A percentile compares a stretch with the other conserved stretches of the same genome.
phyloP scores from a whole-genome alignment of 2,113 vertebrate genomes.

The Turdus rufiventris region DNA sequence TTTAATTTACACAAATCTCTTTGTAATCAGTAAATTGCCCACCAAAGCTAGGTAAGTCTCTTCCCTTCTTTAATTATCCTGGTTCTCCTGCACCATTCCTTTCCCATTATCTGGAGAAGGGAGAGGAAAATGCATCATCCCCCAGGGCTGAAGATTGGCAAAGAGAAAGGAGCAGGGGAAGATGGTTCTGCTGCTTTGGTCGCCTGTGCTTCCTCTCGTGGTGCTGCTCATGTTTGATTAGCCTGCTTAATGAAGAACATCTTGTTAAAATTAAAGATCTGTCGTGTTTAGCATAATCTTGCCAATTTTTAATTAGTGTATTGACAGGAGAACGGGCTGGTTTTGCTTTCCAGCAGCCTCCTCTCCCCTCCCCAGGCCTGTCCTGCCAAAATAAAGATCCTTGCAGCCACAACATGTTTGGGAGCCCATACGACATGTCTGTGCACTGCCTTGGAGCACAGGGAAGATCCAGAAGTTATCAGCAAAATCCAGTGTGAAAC shows the following conservation, averaged over 20 bases:
- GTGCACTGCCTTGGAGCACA: not conserved
- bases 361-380: not conserved
- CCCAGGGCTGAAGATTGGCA: not conserved
- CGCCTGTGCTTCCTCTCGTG: not conserved
- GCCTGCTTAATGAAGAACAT: constrained; percentile 13
- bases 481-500: not conserved
- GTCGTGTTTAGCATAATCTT: not conserved
- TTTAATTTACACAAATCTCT: not conserved
- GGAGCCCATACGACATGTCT: constrained; percentile 18
- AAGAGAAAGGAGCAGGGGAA: not conserved
- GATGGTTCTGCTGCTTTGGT: not conserved
- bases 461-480: not conserved
- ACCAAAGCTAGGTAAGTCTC: not conserved
- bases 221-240: not conserved
- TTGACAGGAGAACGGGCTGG: not conserved
- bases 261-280: constrained; percentile 44
- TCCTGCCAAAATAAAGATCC: constrained; percentile 33
- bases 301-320: constrained; percentile 43
- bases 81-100: not conserved
- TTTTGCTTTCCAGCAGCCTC: not conserved
- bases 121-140: not conserved
- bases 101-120: not conserved
- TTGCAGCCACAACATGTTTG: constrained; percentile 34
- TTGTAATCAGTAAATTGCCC: not conserved
- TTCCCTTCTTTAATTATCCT: not conserved